Evolutionary conservation across 2,113 vertebrate species (phyloP).

Genomic region (Prochilodus magdalenae): DNA sequence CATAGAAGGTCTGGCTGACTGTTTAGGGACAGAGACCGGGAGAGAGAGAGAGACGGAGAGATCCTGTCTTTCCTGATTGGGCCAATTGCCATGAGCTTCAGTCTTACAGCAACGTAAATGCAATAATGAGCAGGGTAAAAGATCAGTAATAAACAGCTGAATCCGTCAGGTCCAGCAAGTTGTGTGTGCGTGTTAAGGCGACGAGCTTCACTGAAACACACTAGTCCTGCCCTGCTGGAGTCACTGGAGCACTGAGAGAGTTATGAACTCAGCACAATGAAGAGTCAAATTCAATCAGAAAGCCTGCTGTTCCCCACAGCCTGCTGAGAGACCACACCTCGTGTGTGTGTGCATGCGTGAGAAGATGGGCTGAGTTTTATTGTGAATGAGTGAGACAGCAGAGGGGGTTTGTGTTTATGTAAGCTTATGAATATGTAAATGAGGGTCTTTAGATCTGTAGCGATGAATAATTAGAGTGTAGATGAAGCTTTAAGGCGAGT

Average conservation of each 20-base stretch:
- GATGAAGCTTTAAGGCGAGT: background rate
- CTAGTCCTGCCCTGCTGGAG: constrained; percentile 42
- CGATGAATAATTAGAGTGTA: background rate
- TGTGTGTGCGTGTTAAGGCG: constrained; percentile 21
- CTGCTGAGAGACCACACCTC: constrained; percentile 37
- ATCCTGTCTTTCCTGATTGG: too few relatives aligned
- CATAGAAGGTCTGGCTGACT: too few relatives aligned
- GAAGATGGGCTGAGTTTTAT: constrained; percentile 23
- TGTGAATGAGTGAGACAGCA: constrained; percentile 1
- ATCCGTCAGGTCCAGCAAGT: too few relatives aligned
- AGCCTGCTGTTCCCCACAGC: constrained; percentile 47
- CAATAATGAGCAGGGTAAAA: background rate
- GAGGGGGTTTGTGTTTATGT: constrained; percentile 17
- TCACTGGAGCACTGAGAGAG: constrained; percentile 40
- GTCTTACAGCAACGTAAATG: too few relatives aligned
- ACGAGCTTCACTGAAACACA: constrained; percentile 23
- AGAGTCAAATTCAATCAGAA: constrained; percentile 52
- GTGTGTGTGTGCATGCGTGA: constrained; percentile 2
- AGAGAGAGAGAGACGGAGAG: too few relatives aligned
- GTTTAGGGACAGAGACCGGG: too few relatives aligned
- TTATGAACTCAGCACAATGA: constrained; percentile 56
- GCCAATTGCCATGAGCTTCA: too few relatives aligned
- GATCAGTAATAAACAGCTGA: too few relatives aligned
- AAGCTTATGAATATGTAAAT: constrained; percentile 22
- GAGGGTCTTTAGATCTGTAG: background rate